Base-by-base conservation (phyloP, 1,140 invertebrate species). In the Philotrypesis tridentata region DNA sequence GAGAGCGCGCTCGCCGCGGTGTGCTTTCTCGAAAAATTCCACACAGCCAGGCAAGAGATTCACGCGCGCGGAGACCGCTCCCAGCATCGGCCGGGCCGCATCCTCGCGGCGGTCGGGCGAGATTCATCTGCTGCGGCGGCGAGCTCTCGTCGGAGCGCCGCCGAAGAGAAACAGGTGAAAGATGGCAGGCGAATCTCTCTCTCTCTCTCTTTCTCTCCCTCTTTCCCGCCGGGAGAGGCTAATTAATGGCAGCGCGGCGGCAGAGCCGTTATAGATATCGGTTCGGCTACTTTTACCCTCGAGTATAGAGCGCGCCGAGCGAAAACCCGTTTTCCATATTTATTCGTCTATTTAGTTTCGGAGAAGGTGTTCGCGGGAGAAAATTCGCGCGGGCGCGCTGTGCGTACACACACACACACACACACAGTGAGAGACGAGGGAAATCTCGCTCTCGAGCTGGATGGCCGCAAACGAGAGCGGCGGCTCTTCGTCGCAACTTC, bases 381-480 rank as follows among this genome's bases (percentile, higher is more conserved):
- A 82, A 82, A 82, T 82, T 40, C 48, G 11, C 48, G 70, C 27
- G 80, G 73, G 67, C 80, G 75, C 77, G 80, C 73, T 63, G 80
- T 65, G 68, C n/a, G 55, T 60, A 70, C 25, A 23, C 17, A 23
- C n/a, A 21, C 6, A 55, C 17, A 55, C 76, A 27, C 29, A 73
- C 75, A 67, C 21, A 2, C 17, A 48, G 67, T 33, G 37, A 31
- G 73, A 55, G 60, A 37, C 21, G 25, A 55, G 61, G 43, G 55
- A 75, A 78, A 83, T 29, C 61, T 79, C 68, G 21, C 48, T 25
- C 7, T 31, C 40, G 40, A 27, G 2, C 80, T 31, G 48, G 27
- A 60, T 60, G 79, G 65, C 48, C 83, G 79, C 78, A 77, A 48
- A 76, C 76, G 73, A 80, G 83, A 83, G 83, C 68, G 70, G 82